Base-by-base conservation (phyloP, 2,113 vertebrate genomes). In the Leptodactylus fuscus region DNA sequence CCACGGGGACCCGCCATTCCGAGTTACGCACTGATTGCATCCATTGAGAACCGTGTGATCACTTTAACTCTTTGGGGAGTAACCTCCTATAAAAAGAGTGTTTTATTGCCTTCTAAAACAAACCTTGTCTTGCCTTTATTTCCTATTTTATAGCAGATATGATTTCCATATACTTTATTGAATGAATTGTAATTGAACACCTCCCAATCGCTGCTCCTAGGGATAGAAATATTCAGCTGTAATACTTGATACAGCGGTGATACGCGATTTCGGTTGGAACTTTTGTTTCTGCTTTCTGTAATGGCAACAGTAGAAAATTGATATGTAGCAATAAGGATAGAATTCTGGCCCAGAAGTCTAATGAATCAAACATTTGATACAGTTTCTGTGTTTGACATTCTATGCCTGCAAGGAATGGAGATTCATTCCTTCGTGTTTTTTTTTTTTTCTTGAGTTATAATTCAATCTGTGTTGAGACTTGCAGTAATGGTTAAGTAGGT, bases 301-400 rank as follows among this genome's bases (percentile, higher is more conserved):
- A 44, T 36, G 46, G 78, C 55, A 71, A 53, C 11, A 49, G 46
- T 58, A 27, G 24, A 24, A 60, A 74, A 75, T 44, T 73, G 51
- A 38, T 41, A 74, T 83, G 32, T 49, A 74, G 70, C 34, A 73
- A 58, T 74, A 74, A 38, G 15, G 22, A 74, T 69, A 24, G 38
- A 67, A 69, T 34, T 69, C 18, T 32, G 24, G 60, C 69, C 75
- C 12, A n/a, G 70, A 75, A 74, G 12, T 83, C 8, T 29, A 74
- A 74, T 83, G 70, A 74, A 75, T 83, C 70, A 75, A 60, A 74
- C 49, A 74, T 83, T 74, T 83, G 24, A 75, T 60, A 58, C 27
- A 48, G 51, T 83, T 83, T n/a, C n/a, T 83, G 34, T 83, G 15
- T 62, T 46, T 83, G 81, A 75, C 81, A 83, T 60, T 74, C 24